These are phyloP conservation scores for Bombus consobrinus DNA, from an alignment of 1,140 invertebrate genomes.

Conservation along the genomic window DNA sequence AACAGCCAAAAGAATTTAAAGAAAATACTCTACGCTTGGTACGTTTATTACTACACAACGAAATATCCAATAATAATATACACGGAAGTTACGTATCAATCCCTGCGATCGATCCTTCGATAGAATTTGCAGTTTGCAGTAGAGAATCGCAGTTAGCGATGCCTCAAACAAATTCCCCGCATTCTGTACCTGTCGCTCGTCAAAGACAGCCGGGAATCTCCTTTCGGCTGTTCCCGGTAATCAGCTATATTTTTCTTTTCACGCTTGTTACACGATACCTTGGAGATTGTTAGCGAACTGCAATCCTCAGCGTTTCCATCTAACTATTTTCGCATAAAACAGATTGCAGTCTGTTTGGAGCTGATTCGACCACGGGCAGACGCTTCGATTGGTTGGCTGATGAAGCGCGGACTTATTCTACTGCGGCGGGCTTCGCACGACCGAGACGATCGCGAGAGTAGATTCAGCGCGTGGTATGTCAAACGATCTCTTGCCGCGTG, in stretches of 20 bases:
- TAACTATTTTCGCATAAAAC: not conserved
- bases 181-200: conserved; percentile 15
- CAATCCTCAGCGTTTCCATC: not conserved
- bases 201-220: not conserved
- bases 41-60: not conserved
- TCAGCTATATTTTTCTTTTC: not conserved
- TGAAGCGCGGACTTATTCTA: not conserved
- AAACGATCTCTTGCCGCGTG: not conserved
- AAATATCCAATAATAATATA: not conserved
- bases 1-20: no score
- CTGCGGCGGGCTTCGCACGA: not conserved
- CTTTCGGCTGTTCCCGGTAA: not conserved
- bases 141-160: conserved; percentile 26
- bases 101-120: not conserved
- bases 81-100: not conserved
- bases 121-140: conserved; percentile 26
- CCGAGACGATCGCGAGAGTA: not conserved
- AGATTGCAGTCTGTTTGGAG: not conserved
- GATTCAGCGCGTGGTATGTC: not conserved
- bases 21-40: not conserved
- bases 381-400: not conserved
- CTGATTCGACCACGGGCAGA: not conserved
- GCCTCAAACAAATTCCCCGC: conserved; percentile 51
- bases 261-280: conserved; percentile 4
- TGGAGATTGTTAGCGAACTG: not conserved